Conservation (phyloP, 2,888 invertebrate genomes). For the Acleris cristana region DNA sequence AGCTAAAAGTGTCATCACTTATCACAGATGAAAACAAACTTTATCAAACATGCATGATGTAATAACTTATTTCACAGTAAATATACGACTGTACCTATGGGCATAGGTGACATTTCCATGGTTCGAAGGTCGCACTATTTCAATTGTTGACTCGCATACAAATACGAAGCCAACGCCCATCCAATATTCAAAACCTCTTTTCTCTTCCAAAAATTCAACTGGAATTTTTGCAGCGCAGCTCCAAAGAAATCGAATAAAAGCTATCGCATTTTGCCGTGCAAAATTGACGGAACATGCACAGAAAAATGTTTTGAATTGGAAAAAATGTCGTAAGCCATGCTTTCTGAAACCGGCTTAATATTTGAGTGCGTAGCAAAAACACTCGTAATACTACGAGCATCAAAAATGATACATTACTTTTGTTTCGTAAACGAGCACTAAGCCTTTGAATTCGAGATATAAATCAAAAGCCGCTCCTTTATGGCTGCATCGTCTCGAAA, state of each 20-base stretch:
- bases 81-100: not conserved
- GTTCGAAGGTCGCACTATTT: constrained; percentile 10
- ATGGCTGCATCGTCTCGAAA: constrained; percentile 35
- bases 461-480: constrained; percentile 36
- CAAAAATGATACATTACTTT: constrained; percentile 15
- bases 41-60: too few species aligned
- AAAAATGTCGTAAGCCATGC: not conserved
- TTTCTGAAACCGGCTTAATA: not conserved
- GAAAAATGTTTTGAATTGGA: not conserved
- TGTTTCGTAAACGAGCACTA: constrained; percentile 25
- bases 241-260: constrained; percentile 8
- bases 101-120: constrained; percentile 1
- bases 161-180: constrained; percentile 8
- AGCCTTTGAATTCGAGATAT: constrained; percentile 26
- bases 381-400: not conserved
- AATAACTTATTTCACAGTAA: too few species aligned
- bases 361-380: constrained; percentile 2
- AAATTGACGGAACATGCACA: not conserved
- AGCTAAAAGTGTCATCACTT: too few species aligned
- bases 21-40: too few species aligned
- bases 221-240: constrained; percentile 16
- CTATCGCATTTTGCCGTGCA: constrained; percentile 2
- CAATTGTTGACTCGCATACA: constrained; percentile 27
- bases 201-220: constrained; percentile 19
- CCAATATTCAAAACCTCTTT: constrained; percentile 26